Evolutionary conservation across 1,140 invertebrate genomes (phyloP), one percentile per base, ranked within the genome.

Genomic region (Cheumatopsyche charites): DNA sequence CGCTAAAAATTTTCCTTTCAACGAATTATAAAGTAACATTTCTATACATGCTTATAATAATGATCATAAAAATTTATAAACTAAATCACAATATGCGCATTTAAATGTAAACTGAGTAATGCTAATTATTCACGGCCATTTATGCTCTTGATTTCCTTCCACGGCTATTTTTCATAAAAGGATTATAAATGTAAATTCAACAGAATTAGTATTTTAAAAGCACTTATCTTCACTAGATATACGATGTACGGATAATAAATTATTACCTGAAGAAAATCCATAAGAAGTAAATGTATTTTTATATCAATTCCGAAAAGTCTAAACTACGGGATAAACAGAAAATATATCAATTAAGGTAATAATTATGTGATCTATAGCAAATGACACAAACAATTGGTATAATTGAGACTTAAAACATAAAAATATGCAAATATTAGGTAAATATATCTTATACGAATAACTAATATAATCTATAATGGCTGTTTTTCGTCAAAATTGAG

Each of bases 21-120:
- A 36, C 29, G 29, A 36, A 36, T 36, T 9, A 58, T 58, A 58
- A 58, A 58, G 23, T 58, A 58, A 66, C 63, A 43, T n/a, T 66
- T 42, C 43, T 45, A 66, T 47, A 25, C 15, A 47, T 47, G 49
- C 25, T 7, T 62, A 62, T 62, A 29, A 41, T 15, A 19, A 68
- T 55, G 36, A 68, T 68, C 55, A 29, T 26, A 52, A 72, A 67
- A 72, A 72, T 43, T 67, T 67, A 72, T 19, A 67, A 72, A 67
- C 63, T 72, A 72, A 72, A 72, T 72, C 71, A 72, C 71, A 72
- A 72, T 72, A 62, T 72, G 66, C 66, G 43, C 43, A 66, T 66
- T 66, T 45, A 65, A 13, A 65, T 45, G 45, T 55, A 55, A 15
- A 55, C 17, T 58, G 23, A 21, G 21, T 55, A 12, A 4, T 47